phyloP scores from a whole-genome alignment of 2,113 vertebrate genomes.

The Arizona elegans region DNA sequence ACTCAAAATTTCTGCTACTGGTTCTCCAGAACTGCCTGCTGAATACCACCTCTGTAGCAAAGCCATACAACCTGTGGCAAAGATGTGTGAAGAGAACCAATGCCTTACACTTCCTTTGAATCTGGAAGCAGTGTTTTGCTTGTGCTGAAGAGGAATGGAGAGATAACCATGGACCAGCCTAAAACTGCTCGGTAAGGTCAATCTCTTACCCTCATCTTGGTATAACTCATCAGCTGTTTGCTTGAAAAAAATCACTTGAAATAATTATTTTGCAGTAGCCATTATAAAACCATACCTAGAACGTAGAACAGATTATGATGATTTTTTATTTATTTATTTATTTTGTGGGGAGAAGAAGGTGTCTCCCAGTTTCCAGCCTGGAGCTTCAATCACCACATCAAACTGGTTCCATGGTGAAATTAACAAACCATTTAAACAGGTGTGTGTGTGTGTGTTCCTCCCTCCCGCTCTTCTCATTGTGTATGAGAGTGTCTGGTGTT shows the following conservation, averaged over 20 bases:
- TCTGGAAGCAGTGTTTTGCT: background rate
- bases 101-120: background rate
- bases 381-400: background rate
- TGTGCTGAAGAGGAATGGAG: background rate
- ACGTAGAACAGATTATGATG: conserved; percentile 10
- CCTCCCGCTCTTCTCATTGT: background rate
- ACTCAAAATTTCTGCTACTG: too few relatives aligned
- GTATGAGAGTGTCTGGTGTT: background rate
- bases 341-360: too few relatives aligned
- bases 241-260: conserved; percentile 5
- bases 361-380: background rate
- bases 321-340: too few relatives aligned
- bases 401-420: background rate
- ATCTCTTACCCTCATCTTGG: background rate
- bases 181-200: background rate
- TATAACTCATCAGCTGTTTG: background rate
- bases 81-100: background rate
- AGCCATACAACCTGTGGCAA: background rate
- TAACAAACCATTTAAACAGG: conserved; percentile 8
- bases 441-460: background rate
- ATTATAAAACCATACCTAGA: background rate
- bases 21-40: too few relatives aligned
- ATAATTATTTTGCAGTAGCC: conserved; percentile 1
- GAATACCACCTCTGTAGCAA: too few relatives aligned
- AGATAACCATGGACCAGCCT: background rate